Evolutionary conservation across 1,140 invertebrate genomes (phyloP).

Genomic region (Drosophila rhopaloa): DNA sequence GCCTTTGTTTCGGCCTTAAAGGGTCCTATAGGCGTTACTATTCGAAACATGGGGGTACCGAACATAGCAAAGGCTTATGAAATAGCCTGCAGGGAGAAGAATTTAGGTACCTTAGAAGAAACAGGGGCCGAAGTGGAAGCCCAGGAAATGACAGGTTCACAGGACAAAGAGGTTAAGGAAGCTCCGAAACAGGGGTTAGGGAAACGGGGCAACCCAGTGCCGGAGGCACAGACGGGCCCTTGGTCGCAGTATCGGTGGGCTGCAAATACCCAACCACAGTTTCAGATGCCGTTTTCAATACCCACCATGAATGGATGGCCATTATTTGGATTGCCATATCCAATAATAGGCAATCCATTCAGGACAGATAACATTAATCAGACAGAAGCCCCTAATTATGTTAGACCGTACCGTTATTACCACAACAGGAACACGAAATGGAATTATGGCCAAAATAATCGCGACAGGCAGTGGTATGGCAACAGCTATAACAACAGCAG

Average conservation of each 20-base stretch:
- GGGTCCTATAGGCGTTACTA: no score
- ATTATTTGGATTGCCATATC: neutral
- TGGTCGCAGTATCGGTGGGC: neutral
- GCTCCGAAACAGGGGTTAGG: no score
- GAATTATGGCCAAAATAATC: neutral
- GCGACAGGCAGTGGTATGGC: neutral
- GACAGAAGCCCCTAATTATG: neutral
- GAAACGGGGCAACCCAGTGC: no score
- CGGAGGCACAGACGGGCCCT: neutral
- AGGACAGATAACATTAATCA: neutral
- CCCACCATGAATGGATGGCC: no score
- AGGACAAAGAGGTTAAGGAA: no score
- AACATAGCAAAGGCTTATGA: neutral
- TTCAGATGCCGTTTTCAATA: neutral
- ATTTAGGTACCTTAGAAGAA: no score
- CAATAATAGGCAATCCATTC: neutral
- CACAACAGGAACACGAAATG: neutral
- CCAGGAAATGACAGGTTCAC: no score
- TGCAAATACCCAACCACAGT: neutral
- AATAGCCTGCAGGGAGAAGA: slow-evolving; percentile 1
- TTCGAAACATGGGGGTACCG: neutral
- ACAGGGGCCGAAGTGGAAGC: no score
- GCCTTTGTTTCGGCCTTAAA: no score
- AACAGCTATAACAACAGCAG: neutral
- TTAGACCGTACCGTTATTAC: neutral